phyloP scores from a whole-genome alignment of 2,888 invertebrate species.

The Mongoloraphidia duomilia region DNA sequence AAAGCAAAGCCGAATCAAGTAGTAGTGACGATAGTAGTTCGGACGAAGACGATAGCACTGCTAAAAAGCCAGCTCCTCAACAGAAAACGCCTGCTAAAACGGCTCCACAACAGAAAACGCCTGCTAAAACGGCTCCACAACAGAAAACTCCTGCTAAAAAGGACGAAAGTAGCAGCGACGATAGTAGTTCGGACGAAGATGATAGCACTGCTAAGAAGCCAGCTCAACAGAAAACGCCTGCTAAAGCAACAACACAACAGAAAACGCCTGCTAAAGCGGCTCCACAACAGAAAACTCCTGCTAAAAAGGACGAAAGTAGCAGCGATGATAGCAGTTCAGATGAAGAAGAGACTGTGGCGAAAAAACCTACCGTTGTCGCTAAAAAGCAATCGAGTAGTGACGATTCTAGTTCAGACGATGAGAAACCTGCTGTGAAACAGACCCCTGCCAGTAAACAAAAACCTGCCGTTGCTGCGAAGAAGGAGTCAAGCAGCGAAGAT shows the following conservation, averaged over 20 bases:
- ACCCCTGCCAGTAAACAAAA: conserved; percentile 6
- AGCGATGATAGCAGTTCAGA: conserved; percentile 23
- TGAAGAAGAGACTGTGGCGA: conserved; percentile 17
- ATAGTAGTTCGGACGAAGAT: conserved; percentile 21
- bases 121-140: conserved; percentile 13
- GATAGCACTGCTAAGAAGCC: conserved; percentile 12
- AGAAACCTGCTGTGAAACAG: conserved; percentile 4
- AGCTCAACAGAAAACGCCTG: not conserved
- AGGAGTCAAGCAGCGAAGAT: conserved; percentile 30
- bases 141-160: conserved; percentile 16
- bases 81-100: conserved; percentile 12
- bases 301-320: conserved; percentile 15
- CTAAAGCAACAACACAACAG: conserved; percentile 1
- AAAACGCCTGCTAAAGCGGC: conserved; percentile 1
- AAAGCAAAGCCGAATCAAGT: conserved; percentile 29
- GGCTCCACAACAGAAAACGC: conserved; percentile 12
- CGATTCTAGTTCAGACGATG: conserved; percentile 24
- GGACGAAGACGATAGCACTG: conserved; percentile 31
- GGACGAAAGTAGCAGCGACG: conserved; percentile 4
- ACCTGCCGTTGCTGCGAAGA: conserved; percentile 13
- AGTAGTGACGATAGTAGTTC: conserved; percentile 32
- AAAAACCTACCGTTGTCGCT: conserved; percentile 5
- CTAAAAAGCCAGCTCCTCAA: not conserved
- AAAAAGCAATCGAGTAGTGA: conserved; percentile 29
- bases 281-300: conserved; percentile 2